These are phyloP conservation scores for Anguilla rostrata DNA, from an alignment of 2,113 vertebrate species.

Conservation along the genomic window DNA sequence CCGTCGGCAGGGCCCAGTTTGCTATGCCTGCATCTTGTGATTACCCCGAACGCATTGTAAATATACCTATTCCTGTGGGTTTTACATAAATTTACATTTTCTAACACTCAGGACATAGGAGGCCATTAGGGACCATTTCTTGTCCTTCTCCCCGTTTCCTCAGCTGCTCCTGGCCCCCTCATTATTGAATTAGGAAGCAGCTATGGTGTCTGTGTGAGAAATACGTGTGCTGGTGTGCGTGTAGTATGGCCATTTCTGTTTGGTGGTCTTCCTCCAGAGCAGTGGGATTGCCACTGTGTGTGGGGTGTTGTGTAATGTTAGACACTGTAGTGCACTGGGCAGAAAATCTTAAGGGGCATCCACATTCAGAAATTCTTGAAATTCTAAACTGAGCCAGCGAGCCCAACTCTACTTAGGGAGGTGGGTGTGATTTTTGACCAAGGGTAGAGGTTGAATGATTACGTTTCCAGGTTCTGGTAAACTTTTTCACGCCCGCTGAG, in stretches of 20 bases:
- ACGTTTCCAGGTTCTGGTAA: not conserved
- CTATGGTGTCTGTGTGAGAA: not conserved
- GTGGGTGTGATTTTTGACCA: too few species aligned
- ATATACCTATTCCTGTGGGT: constrained; percentile 77
- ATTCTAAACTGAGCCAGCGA: not conserved
- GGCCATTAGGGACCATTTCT: constrained; percentile 68
- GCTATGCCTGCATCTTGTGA: constrained; percentile 81
- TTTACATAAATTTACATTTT: constrained; percentile 78
- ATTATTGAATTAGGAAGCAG: constrained; percentile 73
- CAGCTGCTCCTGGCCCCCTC: constrained; percentile 53
- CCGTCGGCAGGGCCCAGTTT: constrained; percentile 75
- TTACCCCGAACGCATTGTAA: constrained; percentile 84
- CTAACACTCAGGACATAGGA: constrained; percentile 75
- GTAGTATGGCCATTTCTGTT: constrained; percentile 47
- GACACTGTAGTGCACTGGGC: not conserved
- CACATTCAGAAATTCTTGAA: not conserved
- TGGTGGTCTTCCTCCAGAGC: constrained; percentile 20
- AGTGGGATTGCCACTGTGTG: not conserved
- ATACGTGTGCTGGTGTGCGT: constrained; percentile 44
- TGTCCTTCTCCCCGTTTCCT: constrained; percentile 49
- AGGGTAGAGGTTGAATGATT: not conserved
- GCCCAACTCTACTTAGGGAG: not conserved
- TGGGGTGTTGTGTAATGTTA: not conserved
- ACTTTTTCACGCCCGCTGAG: too few species aligned
- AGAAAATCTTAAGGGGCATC: not conserved